Evolutionary conservation across 2,797 vertebrate genomes (phyloP).

Genomic region (Channallabes apus): DNA sequence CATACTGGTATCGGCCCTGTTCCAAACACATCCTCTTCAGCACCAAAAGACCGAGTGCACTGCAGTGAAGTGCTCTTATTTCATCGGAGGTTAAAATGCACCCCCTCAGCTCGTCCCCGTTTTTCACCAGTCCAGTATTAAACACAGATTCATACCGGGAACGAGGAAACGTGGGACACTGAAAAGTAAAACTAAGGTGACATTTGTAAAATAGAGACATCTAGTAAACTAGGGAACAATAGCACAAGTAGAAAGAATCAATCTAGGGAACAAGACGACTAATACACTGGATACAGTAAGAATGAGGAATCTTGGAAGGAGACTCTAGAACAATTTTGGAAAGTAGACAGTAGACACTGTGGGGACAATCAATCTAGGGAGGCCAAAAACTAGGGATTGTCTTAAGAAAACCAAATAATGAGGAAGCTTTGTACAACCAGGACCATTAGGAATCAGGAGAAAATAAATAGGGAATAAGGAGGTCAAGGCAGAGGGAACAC

Average conservation of each 20-base stretch:
- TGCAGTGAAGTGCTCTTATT: neutral
- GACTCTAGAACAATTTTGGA: neutral
- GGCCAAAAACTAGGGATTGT: neutral
- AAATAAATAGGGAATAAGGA: neutral
- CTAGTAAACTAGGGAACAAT: neutral
- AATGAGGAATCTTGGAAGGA: neutral
- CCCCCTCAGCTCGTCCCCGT: neutral
- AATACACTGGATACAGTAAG: too few species aligned
- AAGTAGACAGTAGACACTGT: neutral
- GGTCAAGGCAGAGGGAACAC: neutral
- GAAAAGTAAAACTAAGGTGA: too few species aligned
- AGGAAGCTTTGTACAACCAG: neutral
- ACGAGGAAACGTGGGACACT: neutral
- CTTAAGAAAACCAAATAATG: neutral
- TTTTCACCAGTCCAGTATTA: conserved; percentile 5
- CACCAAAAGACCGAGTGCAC: neutral
- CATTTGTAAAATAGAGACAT: neutral
- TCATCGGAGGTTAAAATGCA: neutral
- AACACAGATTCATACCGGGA: neutral
- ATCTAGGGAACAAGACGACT: neutral
- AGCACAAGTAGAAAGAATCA: neutral
- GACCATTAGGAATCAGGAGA: neutral
- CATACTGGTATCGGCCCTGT: neutral
- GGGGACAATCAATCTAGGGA: neutral
- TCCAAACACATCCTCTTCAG: neutral